phyloP scores from a whole-genome alignment of 2,888 invertebrate species.

The Brachyopa scutellaris region DNA sequence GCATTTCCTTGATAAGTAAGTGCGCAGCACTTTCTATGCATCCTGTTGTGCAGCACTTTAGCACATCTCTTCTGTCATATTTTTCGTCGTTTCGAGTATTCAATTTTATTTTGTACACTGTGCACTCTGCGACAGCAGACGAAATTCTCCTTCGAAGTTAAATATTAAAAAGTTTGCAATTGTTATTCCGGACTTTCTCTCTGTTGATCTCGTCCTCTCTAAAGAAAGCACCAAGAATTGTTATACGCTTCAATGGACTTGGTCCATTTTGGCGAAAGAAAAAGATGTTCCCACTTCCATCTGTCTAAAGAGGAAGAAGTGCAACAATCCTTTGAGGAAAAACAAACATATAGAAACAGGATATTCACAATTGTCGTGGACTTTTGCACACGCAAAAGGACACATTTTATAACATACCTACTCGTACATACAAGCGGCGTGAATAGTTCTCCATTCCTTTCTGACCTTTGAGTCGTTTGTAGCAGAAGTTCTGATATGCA shows the following conservation, averaged over 20 bases:
- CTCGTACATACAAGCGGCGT: neutral
- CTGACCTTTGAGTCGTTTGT: neutral
- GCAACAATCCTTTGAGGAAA: conserved; percentile 15
- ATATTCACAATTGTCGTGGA: conserved; percentile 15
- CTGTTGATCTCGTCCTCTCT: conserved; percentile 4
- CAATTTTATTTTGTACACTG: conserved; percentile 36
- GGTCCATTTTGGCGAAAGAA: conserved; percentile 6
- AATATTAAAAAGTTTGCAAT: conserved; percentile 45
- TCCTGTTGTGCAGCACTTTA: conserved; percentile 10
- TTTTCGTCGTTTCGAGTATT: conserved; percentile 31
- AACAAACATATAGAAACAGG: conserved; percentile 9
- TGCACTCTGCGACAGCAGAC: neutral
- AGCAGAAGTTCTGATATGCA: neutral
- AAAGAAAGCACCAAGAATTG: neutral
- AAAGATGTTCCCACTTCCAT: conserved; percentile 1
- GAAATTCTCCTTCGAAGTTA: conserved; percentile 32
- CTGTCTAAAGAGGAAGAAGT: neutral
- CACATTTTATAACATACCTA: too few species aligned
- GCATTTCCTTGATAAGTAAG: conserved; percentile 31
- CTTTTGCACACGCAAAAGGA: neutral
- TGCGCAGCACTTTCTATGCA: conserved; percentile 26
- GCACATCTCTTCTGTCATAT: conserved; percentile 30
- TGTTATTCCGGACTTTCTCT: conserved; percentile 38
- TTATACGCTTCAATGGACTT: conserved; percentile 20
- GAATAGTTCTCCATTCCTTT: neutral